These are phyloP conservation scores for Carassius gibelio DNA, from an alignment of 2,113 vertebrate genomes.

Conservation along the genomic window DNA sequence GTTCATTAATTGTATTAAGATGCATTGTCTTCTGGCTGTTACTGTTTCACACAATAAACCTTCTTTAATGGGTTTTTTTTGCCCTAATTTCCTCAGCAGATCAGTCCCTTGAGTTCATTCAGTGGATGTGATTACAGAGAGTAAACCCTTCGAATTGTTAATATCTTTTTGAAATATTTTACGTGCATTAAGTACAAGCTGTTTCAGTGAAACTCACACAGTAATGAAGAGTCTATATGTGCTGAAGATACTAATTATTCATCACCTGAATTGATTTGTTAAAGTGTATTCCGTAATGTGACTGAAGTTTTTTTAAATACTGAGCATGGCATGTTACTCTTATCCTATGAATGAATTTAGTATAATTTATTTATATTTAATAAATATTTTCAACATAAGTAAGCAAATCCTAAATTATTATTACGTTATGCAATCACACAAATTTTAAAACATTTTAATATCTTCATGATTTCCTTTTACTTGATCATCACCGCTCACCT, in stretches of 20 bases:
- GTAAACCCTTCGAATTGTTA: not conserved
- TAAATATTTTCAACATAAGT: not conserved
- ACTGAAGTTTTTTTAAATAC: not conserved
- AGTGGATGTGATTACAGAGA: slow-evolving; percentile 7
- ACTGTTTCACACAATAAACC: not conserved
- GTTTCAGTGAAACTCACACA: not conserved
- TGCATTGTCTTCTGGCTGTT: not conserved
- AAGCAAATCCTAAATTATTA: not conserved
- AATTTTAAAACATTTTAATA: too few relatives aligned
- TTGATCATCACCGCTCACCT: not conserved
- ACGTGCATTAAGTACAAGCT: not conserved
- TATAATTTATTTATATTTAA: not conserved
- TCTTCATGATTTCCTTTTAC: too few relatives aligned
- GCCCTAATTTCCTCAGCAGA: slow-evolving; percentile 4
- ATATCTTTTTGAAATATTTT: not conserved
- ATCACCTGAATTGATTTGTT: not conserved
- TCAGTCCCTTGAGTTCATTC: not conserved
- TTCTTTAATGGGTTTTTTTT: not conserved
- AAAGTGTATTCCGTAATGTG: not conserved
- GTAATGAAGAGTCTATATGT: too few relatives aligned
- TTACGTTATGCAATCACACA: not conserved
- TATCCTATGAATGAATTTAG: too few relatives aligned
- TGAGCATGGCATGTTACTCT: not conserved
- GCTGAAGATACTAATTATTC: not conserved
- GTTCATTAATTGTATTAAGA: not conserved